Percentiles rank a stretch among this genome's conserved stretches.
Evolutionary conservation across 2,113 vertebrate genomes (phyloP).

Genomic region (Antennarius striatus): DNA sequence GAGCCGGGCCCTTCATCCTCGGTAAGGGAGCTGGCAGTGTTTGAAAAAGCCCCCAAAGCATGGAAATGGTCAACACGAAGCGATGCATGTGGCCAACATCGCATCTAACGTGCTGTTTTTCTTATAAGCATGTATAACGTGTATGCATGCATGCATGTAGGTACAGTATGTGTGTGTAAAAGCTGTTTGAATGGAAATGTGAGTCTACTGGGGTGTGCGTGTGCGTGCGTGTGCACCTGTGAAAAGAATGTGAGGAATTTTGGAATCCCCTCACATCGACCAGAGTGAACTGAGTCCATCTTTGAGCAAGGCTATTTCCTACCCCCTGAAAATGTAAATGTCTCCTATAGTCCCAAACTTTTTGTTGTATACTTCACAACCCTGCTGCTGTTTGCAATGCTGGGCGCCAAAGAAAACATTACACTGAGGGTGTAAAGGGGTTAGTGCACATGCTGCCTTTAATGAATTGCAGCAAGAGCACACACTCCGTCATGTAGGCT

Average conservation of each 20-base stretch:
- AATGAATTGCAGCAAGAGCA: conserved; percentile 58
- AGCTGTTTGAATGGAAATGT: conserved; percentile 12
- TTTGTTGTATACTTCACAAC: conserved; percentile 13
- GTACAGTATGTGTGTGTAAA: conserved; percentile 5
- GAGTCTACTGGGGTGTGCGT: conserved; percentile 30
- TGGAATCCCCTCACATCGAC: conserved; percentile 52
- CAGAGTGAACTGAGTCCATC: conserved; percentile 40
- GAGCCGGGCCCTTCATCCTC: conserved; percentile 95
- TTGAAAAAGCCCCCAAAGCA: conserved; percentile 4
- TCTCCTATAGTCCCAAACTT: background rate
- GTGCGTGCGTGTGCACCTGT: conserved; percentile 38
- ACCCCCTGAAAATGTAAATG: conserved; percentile 11
- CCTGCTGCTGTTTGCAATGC: conserved; percentile 37
- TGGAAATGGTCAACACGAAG: background rate
- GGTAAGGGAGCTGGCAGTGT: conserved; percentile 77
- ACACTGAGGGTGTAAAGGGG: conserved; percentile 58
- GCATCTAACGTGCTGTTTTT: background rate
- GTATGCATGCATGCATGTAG: conserved; percentile 11
- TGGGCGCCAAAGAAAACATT: conserved; percentile 60
- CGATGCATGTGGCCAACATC: conserved; percentile 1
- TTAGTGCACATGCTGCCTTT: conserved; percentile 34
- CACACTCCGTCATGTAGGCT: conserved; percentile 46
- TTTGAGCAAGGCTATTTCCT: conserved; percentile 26
- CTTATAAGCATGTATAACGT: background rate
- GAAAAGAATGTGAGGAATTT: conserved; percentile 76